Evolutionary conservation across 2,797 vertebrate species (phyloP).

Genomic region (Hapalemur alaotrensis): DNA sequence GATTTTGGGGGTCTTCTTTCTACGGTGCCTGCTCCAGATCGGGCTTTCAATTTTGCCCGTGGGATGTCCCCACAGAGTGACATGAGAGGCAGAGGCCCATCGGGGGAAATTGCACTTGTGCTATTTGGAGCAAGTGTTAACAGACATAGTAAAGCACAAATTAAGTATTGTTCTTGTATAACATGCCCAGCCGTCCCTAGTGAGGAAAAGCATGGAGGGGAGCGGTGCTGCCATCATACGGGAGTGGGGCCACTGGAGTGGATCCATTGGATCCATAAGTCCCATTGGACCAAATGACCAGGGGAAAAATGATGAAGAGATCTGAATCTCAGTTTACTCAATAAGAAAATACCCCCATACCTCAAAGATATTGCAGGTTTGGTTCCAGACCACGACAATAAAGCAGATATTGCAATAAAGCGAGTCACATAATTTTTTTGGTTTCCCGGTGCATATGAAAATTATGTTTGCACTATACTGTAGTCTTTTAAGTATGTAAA

Average conservation of each 20-base stretch:
- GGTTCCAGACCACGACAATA: not conserved
- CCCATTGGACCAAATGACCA: not conserved
- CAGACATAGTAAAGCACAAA: not conserved
- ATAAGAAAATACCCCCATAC: not conserved
- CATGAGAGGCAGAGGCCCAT: not conserved
- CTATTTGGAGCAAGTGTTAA: slow-evolving; percentile 9
- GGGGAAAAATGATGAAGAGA: not conserved
- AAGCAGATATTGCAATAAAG: not conserved
- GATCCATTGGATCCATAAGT: not conserved
- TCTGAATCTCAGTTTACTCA: not conserved
- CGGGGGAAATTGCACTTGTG: not conserved
- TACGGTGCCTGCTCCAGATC: slow-evolving; percentile 8
- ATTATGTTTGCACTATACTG: not conserved
- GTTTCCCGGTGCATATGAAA: not conserved
- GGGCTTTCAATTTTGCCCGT: not conserved
- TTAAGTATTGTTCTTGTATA: not conserved
- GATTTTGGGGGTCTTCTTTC: not conserved
- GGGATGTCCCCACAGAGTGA: not conserved
- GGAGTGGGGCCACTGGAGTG: not conserved
- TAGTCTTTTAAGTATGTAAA: not conserved
- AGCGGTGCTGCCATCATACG: not conserved
- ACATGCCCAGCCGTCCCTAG: not conserved
- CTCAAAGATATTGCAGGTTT: not conserved
- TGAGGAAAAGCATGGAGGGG: not conserved
- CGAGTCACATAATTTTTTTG: not conserved